Evolutionary conservation across 2,113 vertebrate species (phyloP), one percentile per base, ranked within the genome.

Genomic region (Melanocharis versteri): DNA sequence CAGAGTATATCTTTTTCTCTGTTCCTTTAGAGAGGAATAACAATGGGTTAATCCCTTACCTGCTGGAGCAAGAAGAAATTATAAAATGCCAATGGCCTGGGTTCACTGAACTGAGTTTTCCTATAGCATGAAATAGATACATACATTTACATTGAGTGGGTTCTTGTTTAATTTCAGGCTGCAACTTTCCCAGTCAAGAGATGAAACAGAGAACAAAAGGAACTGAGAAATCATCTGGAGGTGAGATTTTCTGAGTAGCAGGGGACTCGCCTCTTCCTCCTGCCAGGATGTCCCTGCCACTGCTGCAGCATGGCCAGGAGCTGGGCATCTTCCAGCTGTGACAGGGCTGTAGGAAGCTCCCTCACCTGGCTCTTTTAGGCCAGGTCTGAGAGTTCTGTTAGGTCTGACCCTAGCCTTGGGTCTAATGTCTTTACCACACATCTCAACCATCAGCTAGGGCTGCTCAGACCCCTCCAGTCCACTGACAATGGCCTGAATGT

Each of bases 31-130:
- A 93, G 48, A 80, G 58, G 78, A 95, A 82, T 71, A 95, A 90
- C 69, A 95, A 96, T 58, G 80, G 70, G 94, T 97, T 97, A 97
- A 97, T 95, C 71, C 24, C 15, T 96, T 97, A 98, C 96, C 96
- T 97, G 95, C 94, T 96, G 56, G 64, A 90, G 71, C 93, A 96
- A 93, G 88, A 93, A 79, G 90, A 93, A 97, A 97, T 90, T 82
- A 90, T 83, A 91, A 94, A 92, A 94, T 84, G 86, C 83, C 95
- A 88, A 3, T 61, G 84, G 57, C 56, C 79, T 93, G 72, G 40
- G 51, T 89, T 97, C 92, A 82, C 61, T 92, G 95, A 96, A 61
- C 85, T 90, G 77, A 89, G 68, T 83, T 88, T 96, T 97, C 96
- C 91, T 91, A 96, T 24, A 89, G 26, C 60, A 80, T 3, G 4